A percentile compares a stretch with the other conserved stretches of the same genome.
phyloP scores from a whole-genome alignment of 2,113 vertebrate genomes.

The Eptesicus fuscus region DNA sequence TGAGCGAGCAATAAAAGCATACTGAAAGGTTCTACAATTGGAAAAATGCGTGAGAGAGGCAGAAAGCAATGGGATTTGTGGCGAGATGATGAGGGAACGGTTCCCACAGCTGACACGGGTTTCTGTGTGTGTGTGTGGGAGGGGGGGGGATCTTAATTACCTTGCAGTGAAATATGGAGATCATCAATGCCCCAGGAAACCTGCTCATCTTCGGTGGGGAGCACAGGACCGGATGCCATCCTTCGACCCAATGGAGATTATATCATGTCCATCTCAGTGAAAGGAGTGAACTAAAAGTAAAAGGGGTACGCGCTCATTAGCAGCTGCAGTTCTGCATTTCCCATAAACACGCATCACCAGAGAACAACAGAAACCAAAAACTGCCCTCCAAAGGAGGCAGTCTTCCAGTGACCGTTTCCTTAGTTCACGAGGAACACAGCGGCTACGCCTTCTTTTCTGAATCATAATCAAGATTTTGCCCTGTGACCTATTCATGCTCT shows the following conservation, averaged over 20 bases:
- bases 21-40: neutral
- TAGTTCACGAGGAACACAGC: neutral
- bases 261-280: conserved; percentile 60
- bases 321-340: neutral
- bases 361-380: neutral
- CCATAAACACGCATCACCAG: neutral
- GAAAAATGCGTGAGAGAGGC: neutral
- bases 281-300: conserved; percentile 72
- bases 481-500: conserved; percentile 29
- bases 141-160: conserved; percentile 56
- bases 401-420: conserved; percentile 20
- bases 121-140: no score
- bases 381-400: neutral
- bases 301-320: neutral
- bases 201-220: conserved; percentile 71
- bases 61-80: neutral
- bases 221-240: conserved; percentile 74
- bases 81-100: neutral
- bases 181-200: conserved; percentile 80
- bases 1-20: neutral
- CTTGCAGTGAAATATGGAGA: conserved; percentile 80
- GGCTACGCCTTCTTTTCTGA: conserved; percentile 20
- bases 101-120: neutral
- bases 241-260: conserved; percentile 16
- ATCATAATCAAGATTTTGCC: conserved; percentile 63